Conservation (phyloP, 2,888 invertebrate genomes). For the Idaea aversata region DNA sequence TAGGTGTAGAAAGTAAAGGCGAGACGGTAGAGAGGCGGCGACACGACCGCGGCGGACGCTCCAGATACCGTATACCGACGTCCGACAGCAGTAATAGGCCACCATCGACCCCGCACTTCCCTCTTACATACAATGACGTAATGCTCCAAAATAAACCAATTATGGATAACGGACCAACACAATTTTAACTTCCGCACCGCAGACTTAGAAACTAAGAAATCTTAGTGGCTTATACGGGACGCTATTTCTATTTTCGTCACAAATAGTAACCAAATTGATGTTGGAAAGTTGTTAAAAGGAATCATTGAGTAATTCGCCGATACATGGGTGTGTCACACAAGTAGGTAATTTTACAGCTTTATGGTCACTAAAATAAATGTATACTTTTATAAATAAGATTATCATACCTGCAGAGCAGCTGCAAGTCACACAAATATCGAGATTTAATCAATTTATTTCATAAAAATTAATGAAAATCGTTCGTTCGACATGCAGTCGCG, state of each 20-base stretch:
- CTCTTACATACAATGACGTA: conserved; percentile 68
- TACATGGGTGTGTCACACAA: conserved; percentile 72
- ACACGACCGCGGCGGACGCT: conserved; percentile 14
- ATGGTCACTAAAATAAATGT: background rate
- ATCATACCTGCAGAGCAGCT: conserved; percentile 45
- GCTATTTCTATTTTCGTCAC: conserved; percentile 24
- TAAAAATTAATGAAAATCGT: conserved; percentile 50
- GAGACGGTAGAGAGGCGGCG: conserved; percentile 12
- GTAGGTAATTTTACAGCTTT: conserved; percentile 28
- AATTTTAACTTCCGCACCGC: conserved; percentile 47
- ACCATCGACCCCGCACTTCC: conserved; percentile 44
- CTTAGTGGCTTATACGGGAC: conserved; percentile 7
- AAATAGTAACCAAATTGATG: conserved; percentile 24
- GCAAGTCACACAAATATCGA: conserved; percentile 31
- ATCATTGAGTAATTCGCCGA: conserved; percentile 46
- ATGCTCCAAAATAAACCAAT: conserved; percentile 77
- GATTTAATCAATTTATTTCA: conserved; percentile 37
- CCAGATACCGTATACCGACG: conserved; percentile 38
- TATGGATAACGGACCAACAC: conserved; percentile 56
- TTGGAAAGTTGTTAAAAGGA: conserved; percentile 29
- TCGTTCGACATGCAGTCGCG: conserved; percentile 64
- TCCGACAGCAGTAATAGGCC: conserved; percentile 33
- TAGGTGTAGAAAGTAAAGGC: conserved; percentile 17
- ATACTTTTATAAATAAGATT: conserved; percentile 3
- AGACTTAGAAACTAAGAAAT: conserved; percentile 12